Conservation (phyloP, 2,113 vertebrate genomes). For the Lethenteron camtschaticum region DNA sequence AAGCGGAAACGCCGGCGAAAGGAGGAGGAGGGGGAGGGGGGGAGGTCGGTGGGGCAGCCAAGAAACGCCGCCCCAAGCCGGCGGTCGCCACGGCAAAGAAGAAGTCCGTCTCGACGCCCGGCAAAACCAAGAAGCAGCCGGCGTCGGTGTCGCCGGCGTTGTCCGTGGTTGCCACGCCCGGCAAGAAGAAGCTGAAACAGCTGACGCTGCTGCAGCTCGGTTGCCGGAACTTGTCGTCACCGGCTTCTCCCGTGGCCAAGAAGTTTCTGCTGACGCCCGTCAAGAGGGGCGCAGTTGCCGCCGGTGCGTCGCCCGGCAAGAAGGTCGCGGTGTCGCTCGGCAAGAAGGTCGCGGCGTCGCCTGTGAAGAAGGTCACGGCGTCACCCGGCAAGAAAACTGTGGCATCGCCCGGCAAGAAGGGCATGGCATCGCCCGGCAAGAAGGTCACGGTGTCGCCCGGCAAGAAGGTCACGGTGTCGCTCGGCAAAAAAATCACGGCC, state of each 20-base stretch:
- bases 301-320: conserved; percentile 36
- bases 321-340: conserved; percentile 28
- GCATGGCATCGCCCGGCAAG: too few relatives aligned
- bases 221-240: conserved; percentile 38
- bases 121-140: conserved; percentile 28
- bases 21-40: too few relatives aligned
- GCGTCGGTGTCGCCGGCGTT: conserved; percentile 72
- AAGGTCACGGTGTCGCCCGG: too few relatives aligned
- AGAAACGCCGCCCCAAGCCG: not conserved
- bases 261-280: conserved; percentile 32
- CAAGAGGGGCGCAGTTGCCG: conserved; percentile 26
- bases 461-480: too few relatives aligned
- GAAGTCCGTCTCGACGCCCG: not conserved
- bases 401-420: too few relatives aligned
- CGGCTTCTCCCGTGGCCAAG: too few relatives aligned
- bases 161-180: conserved; percentile 83
- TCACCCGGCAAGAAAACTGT: too few relatives aligned
- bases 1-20: not conserved
- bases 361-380: too few relatives aligned
- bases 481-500: too few relatives aligned
- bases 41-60: not conserved
- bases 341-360: too few relatives aligned
- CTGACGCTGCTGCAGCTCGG: conserved; percentile 77
- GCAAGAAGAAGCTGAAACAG: conserved; percentile 78
- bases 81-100: not conserved